A percentile compares a stretch with the other conserved stretches of the same genome.
Evolutionary conservation across 2,797 vertebrate species (phyloP).

Genomic region (Morus bassanus): DNA sequence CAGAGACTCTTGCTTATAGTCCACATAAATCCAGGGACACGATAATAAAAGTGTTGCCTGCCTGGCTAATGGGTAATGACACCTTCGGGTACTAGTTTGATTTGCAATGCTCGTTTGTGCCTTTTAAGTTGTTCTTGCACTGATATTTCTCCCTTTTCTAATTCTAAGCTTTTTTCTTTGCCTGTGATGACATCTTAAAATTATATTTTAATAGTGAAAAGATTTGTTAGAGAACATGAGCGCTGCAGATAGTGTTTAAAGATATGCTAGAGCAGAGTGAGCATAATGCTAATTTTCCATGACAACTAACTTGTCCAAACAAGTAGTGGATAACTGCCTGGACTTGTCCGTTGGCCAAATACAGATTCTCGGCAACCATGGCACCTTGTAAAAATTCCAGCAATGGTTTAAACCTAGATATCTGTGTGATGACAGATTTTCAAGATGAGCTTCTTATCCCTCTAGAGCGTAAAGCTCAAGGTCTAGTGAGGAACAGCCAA

Average conservation of each 20-base stretch:
- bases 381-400: constrained; percentile 42
- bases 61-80: no score
- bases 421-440: not conserved
- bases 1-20: not conserved
- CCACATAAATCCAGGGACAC: not conserved
- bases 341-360: constrained; percentile 25
- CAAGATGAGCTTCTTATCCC: not conserved
- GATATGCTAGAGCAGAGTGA: not conserved
- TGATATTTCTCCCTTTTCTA: not conserved
- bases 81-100: rapidly evolving
- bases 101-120: not conserved
- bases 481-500: not conserved
- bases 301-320: constrained; percentile 59
- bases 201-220: not conserved
- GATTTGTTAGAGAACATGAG: not conserved
- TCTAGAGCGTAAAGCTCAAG: constrained; percentile 8
- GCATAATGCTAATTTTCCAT: constrained; percentile 5
- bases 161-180: not conserved
- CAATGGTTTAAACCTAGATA: not conserved
- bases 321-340: constrained; percentile 33
- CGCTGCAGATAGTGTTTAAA: not conserved
- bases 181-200: not conserved
- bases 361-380: not conserved
- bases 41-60: no score
- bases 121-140: not conserved